Evolutionary conservation across 2,797 vertebrate species (phyloP).

Genomic region (Potorous gilbertii): DNA sequence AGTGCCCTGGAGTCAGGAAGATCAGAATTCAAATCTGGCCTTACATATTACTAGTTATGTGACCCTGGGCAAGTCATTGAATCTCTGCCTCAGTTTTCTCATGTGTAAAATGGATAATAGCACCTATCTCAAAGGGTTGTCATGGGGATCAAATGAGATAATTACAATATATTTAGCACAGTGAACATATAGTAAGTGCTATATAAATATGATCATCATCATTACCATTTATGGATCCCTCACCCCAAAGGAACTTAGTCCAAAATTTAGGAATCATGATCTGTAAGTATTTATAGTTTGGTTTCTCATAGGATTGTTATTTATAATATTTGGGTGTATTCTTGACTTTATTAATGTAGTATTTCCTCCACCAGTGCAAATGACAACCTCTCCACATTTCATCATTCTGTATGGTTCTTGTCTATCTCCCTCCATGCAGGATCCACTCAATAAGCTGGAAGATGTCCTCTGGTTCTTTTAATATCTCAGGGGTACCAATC

Average conservation of each 20-base stretch:
- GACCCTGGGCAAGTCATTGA: neutral
- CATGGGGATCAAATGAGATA: neutral
- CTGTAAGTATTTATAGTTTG: neutral
- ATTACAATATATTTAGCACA: neutral
- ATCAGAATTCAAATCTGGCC: neutral
- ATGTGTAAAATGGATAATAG: neutral
- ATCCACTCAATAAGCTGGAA: neutral
- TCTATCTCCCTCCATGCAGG: neutral
- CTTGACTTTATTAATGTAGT: neutral
- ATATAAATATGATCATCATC: neutral
- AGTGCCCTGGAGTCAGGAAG: neutral
- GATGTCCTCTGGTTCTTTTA: neutral
- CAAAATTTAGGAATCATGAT: neutral
- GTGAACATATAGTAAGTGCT: neutral
- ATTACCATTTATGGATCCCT: neutral
- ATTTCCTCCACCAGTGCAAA: neutral
- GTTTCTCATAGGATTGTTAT: neutral
- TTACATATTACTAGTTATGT: neutral
- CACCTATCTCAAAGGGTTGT: neutral
- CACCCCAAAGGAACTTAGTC: neutral
- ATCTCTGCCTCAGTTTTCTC: neutral
- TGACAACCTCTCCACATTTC: neutral
- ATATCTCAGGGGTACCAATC: neutral
- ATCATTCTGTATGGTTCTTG: neutral
- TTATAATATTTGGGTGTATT: neutral